phyloP scores from a whole-genome alignment of 1,140 invertebrate genomes.

The Polyergus mexicanus region DNA sequence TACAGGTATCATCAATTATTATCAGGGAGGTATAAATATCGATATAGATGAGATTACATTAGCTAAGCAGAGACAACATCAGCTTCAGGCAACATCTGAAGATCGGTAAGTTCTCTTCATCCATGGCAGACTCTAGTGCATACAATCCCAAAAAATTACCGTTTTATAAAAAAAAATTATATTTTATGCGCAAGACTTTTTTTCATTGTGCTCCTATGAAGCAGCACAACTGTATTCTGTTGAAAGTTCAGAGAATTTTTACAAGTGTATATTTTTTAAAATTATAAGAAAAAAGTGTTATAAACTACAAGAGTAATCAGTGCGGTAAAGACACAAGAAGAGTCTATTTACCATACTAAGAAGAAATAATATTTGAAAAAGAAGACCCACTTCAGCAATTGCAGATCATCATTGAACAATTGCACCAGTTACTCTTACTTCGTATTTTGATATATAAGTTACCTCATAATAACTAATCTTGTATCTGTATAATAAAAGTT shows the following conservation, averaged over 20 bases:
- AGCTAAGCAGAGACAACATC: slow-evolving; percentile 66
- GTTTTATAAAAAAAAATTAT: slow-evolving; percentile 65
- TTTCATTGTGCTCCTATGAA: slow-evolving; percentile 61
- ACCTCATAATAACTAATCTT: slow-evolving; percentile 77
- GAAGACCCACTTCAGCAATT: slow-evolving; percentile 59
- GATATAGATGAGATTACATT: slow-evolving; percentile 35
- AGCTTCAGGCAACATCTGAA: slow-evolving; percentile 72
- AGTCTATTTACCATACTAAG: slow-evolving; percentile 63
- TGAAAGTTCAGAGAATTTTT: slow-evolving; percentile 62
- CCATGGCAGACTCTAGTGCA: slow-evolving; percentile 72
- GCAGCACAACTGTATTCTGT: slow-evolving; percentile 54
- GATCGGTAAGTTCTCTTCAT: slow-evolving; percentile 84
- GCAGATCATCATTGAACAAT: slow-evolving; percentile 56
- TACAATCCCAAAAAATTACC: slow-evolving; percentile 69
- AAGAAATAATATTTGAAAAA: slow-evolving; percentile 47
- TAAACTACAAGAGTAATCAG: slow-evolving; percentile 67
- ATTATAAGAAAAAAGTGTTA: slow-evolving; percentile 72
- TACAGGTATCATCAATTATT: slow-evolving; percentile 71
- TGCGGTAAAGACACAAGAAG: slow-evolving; percentile 67
- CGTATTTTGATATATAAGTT: slow-evolving; percentile 75
- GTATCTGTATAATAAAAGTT: slow-evolving; percentile 81
- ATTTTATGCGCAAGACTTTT: slow-evolving; percentile 50
- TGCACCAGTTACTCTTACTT: slow-evolving; percentile 65
- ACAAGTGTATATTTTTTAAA: slow-evolving; percentile 74
- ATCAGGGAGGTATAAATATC: slow-evolving; percentile 53